phyloP scores from a whole-genome alignment of 2,797 vertebrate genomes.

The Anguilla marmorata region DNA sequence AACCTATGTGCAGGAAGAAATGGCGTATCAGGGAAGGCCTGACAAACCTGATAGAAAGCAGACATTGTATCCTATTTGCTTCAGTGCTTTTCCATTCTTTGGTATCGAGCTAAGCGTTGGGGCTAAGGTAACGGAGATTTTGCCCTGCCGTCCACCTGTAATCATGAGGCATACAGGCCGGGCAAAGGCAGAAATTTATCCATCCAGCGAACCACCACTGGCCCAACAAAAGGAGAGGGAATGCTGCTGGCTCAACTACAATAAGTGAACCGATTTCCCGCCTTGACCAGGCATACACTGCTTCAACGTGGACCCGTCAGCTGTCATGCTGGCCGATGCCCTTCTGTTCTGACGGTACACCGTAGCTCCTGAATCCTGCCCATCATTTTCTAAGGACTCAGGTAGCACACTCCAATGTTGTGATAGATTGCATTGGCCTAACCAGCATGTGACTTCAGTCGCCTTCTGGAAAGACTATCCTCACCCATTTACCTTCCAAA shows the following conservation, averaged over 20 bases:
- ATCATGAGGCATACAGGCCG: conserved; percentile 36
- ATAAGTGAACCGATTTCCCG: conserved; percentile 10
- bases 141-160: conserved; percentile 22
- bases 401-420: conserved; percentile 19
- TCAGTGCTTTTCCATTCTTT: conserved; percentile 33
- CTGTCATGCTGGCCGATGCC: neutral
- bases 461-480: neutral
- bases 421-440: conserved; percentile 28
- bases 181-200: conserved; percentile 46
- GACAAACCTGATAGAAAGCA: conserved; percentile 42
- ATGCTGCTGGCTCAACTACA: conserved; percentile 31
- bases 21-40: neutral
- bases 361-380: neutral
- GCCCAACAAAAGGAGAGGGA: conserved; percentile 30
- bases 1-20: conserved; percentile 47
- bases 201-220: conserved; percentile 36
- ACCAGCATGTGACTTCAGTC: conserved; percentile 19
- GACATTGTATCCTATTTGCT: conserved; percentile 20
- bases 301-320: neutral
- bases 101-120: neutral
- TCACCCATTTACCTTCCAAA: neutral
- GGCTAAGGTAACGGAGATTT: conserved; percentile 26
- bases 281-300: neutral
- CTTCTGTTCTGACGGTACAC: neutral
- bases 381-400: conserved; percentile 33